Conservation (phyloP, 2,797 vertebrate species). For the Alfaro cultratus region DNA sequence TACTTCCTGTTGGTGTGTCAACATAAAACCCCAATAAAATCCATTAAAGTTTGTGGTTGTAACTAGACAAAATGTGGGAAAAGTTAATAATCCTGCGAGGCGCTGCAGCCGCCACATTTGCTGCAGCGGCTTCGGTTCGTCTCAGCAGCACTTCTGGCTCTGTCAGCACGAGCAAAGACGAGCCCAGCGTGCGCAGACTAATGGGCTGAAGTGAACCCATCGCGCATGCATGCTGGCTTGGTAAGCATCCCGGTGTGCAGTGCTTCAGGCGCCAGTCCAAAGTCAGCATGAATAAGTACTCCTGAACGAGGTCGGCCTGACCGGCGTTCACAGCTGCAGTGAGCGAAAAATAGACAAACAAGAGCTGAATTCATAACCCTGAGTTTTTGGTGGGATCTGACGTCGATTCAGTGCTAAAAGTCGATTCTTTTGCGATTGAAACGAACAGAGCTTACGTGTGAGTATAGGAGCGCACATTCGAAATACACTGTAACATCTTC, state of each 20-base stretch:
- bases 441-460: not conserved
- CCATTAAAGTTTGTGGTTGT: not conserved
- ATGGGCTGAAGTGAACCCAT: constrained; percentile 27
- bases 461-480: not conserved
- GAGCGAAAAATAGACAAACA: constrained; percentile 15
- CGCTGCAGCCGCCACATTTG: constrained; percentile 15
- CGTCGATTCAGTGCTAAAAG: not conserved
- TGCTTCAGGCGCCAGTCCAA: constrained; percentile 33
- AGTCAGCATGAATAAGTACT: constrained; percentile 32
- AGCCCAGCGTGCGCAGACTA: constrained; percentile 12
- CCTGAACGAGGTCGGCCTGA: constrained; percentile 17
- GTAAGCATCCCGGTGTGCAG: constrained; percentile 26
- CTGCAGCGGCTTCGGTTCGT: constrained; percentile 30
- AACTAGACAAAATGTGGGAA: not conserved
- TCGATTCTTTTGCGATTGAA: not conserved
- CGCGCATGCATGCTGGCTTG: constrained; percentile 31
- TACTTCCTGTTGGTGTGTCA: not conserved
- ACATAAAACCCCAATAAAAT: not conserved
- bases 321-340: constrained; percentile 16
- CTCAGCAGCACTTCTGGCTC: constrained; percentile 19
- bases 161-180: constrained; percentile 23
- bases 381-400: not conserved
- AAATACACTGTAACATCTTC: constrained; percentile 7
- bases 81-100: not conserved
- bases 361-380: constrained; percentile 5